Base-by-base conservation (phyloP, 2,888 invertebrate species). In the Ectropis crepuscularia region DNA sequence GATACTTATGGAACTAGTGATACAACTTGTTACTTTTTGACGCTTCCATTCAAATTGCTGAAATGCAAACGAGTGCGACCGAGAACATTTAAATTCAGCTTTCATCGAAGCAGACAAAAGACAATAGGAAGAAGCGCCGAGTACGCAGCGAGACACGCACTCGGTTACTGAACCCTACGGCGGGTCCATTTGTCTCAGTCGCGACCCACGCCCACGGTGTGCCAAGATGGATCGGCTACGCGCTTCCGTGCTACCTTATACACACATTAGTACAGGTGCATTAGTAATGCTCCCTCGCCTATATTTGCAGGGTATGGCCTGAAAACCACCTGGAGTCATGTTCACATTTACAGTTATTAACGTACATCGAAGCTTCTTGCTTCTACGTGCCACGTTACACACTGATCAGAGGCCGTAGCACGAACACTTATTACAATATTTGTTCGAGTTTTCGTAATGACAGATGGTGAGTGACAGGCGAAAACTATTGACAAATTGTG, bases 201-300 rank as follows among this genome's bases (percentile, higher is more conserved):
- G 81, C 78, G 80, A 79, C 70, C 63, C 69, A 55, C 68, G 60
- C 61, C 63, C 59, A 61, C 65, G 67, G 77, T 73, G 66, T 67
- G 71, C 77, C 74, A 80, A 84, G 82, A 85, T 83, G 81, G 82
- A 89, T 87, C 78, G 79, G 75, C 77, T 74, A 75, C 75, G 78
- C 45, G 38, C 41, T 53, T 48, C 51, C 62, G 45, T 58, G 38
- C 16, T 57, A 53, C 37, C 11, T 41, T 1, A 39, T 37, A 60
- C 12, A 5, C 12, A 41, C 53, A 5, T 55, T 39, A 39, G 38
- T 43, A 43, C 73, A 69, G 62, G 57, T 66, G 61, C 77, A 79
- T 82, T 80, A 81, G 76, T 67, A 73, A 69, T 74, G 76, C 71
- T 71, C 70, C 64, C 73, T 65, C 69, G 72, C 68, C 38, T 63